A percentile compares a stretch with the other conserved stretches of the same genome.
phyloP scores from a whole-genome alignment of 2,113 vertebrate genomes.

The Zosterops lateralis region DNA sequence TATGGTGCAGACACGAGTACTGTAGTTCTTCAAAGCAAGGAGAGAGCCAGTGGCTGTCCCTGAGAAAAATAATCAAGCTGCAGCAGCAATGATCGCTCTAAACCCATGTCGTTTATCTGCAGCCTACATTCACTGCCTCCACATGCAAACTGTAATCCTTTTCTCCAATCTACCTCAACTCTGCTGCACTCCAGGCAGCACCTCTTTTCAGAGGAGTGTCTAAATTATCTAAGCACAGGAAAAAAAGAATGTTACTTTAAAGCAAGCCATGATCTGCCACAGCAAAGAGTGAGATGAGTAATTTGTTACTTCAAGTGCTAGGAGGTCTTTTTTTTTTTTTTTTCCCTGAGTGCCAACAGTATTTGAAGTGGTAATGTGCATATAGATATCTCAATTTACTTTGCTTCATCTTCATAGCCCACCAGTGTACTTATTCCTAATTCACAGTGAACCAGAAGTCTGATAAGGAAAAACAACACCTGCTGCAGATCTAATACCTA shows the following conservation, averaged over 20 bases:
- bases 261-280: slow-evolving; percentile 18
- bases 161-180: slow-evolving; percentile 7
- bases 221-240: not conserved
- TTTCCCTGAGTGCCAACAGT: not conserved
- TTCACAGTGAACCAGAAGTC: not conserved
- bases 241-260: slow-evolving; percentile 33
- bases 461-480: not conserved
- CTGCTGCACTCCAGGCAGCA: not conserved
- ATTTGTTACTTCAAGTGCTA: slow-evolving; percentile 23
- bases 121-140: slow-evolving; percentile 27
- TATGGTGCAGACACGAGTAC: rapidly evolving
- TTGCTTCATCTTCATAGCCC: not conserved
- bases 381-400: not conserved
- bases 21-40: slow-evolving; percentile 11
- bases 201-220: not conserved
- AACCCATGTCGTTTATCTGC: slow-evolving; percentile 30
- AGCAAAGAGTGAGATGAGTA: not conserved
- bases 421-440: not conserved
- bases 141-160: slow-evolving; percentile 23
- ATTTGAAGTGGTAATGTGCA: slow-evolving; percentile 16
- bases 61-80: slow-evolving; percentile 51
- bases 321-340: not conserved
- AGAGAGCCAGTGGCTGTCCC: not conserved
- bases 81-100: slow-evolving; percentile 10
- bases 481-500: not conserved